Evolutionary conservation across 2,888 invertebrate genomes (phyloP).

Genomic region (Lampropteryx suffumata): DNA sequence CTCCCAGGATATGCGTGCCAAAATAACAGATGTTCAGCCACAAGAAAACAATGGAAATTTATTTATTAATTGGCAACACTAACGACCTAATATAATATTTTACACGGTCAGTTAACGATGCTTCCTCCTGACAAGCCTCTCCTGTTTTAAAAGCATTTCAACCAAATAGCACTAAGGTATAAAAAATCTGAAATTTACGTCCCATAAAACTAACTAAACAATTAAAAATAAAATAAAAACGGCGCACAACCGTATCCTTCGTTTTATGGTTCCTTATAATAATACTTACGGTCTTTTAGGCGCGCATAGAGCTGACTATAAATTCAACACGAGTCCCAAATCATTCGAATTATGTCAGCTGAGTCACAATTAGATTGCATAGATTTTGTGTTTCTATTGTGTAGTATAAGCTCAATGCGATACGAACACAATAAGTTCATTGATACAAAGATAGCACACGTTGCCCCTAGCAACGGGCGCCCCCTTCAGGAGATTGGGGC

Average conservation of each 20-base stretch:
- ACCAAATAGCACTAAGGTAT: constrained; percentile 56
- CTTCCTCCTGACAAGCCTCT: constrained; percentile 2
- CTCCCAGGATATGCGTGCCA: constrained; percentile 36
- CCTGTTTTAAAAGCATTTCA: constrained; percentile 21
- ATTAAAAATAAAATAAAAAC: constrained; percentile 60
- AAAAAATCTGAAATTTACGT: constrained; percentile 55
- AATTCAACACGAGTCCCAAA: constrained; percentile 59
- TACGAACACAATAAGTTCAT: constrained; percentile 51
- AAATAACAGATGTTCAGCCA: constrained; percentile 39
- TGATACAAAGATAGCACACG: constrained; percentile 65
- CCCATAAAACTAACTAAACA: constrained; percentile 61
- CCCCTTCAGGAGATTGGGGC: constrained; percentile 59
- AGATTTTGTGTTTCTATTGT: constrained; percentile 61
- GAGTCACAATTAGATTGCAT: constrained; percentile 55
- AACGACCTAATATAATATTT: constrained; percentile 4
- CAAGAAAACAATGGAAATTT: constrained; percentile 36
- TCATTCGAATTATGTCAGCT: constrained; percentile 67
- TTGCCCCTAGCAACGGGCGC: constrained; percentile 64
- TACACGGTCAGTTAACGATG: constrained; percentile 7
- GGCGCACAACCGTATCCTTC: no score
- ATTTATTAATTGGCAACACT: constrained; percentile 19
- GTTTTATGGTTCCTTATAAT: constrained; percentile 41
- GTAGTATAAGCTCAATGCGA: constrained; percentile 40
- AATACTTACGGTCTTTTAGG: constrained; percentile 39
- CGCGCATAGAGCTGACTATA: constrained; percentile 53